Conservation (phyloP, 2,888 invertebrate species). For the Campopleginae sp. region DNA sequence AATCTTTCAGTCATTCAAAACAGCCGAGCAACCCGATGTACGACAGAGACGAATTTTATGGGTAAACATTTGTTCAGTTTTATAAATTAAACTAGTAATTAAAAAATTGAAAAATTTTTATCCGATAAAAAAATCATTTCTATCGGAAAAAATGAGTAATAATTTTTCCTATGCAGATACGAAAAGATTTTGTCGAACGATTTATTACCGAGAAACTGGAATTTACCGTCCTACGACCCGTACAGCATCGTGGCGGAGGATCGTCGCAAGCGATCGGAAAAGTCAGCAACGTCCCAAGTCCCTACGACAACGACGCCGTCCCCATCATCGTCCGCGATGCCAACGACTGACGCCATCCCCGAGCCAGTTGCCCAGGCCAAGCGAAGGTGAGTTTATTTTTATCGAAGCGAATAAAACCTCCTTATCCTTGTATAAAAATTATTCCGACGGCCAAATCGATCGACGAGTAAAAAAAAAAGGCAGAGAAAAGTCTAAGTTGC, state of each 20-base stretch:
- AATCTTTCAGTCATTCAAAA: conserved; percentile 72
- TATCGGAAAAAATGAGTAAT: conserved; percentile 2
- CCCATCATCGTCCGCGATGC: conserved; percentile 68
- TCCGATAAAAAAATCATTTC: no score
- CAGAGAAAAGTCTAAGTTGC: background rate
- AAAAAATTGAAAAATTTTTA: no score
- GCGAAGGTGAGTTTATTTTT: conserved; percentile 68
- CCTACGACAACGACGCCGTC: conserved; percentile 65
- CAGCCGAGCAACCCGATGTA: conserved; percentile 69
- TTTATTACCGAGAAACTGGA: conserved; percentile 74
- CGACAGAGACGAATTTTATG: conserved; percentile 74
- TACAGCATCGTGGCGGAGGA: conserved; percentile 74
- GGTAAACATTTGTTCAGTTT: conserved; percentile 71
- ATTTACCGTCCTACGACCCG: conserved; percentile 73
- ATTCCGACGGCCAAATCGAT: background rate
- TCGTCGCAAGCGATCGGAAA: conserved; percentile 79
- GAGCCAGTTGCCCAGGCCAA: conserved; percentile 69
- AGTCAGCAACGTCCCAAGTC: conserved; percentile 53
- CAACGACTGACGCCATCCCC: conserved; percentile 62
- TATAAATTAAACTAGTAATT: background rate
- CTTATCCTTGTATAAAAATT: background rate
- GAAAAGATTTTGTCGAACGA: conserved; percentile 78
- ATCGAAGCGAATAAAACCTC: background rate
- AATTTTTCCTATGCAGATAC: conserved; percentile 71
- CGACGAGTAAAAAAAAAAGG: background rate